These are phyloP conservation scores for Cyanoderma ruficeps DNA, from an alignment of 2,113 vertebrate species.

Conservation along the genomic window DNA sequence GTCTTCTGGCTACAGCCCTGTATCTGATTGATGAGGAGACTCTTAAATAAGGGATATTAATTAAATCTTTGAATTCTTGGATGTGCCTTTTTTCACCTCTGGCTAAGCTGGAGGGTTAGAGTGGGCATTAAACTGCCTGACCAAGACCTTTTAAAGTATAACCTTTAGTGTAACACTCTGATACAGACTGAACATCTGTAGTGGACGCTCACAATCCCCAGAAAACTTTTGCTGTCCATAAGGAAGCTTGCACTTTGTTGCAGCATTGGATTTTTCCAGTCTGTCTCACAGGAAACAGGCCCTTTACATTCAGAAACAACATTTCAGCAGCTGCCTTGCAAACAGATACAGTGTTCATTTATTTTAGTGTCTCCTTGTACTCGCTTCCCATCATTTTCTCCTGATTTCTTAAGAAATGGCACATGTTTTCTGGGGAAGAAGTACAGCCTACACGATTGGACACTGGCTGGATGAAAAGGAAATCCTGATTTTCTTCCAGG, in stretches of 20 bases:
- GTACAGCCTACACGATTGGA: neutral
- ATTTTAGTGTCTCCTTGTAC: neutral
- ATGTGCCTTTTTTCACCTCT: neutral
- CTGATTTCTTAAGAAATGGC: constrained; percentile 4
- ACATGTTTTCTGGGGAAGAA: rapidly evolving
- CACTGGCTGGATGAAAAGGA: neutral
- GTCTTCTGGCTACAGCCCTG: neutral
- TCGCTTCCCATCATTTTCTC: neutral
- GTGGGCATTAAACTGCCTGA: neutral
- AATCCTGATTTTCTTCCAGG: constrained; percentile 17
- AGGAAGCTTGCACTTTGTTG: neutral
- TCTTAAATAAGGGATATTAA: neutral
- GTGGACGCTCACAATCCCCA: neutral
- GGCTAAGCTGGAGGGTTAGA: neutral
- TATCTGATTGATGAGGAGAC: neutral
- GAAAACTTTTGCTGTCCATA: rapidly evolving
- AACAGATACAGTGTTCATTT: neutral
- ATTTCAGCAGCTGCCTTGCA: neutral
- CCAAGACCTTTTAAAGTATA: neutral
- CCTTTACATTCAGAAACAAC: neutral
- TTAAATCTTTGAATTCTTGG: neutral
- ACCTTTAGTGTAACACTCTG: neutral
- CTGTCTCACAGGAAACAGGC: neutral
- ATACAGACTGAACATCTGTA: neutral
- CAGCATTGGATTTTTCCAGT: neutral